phyloP scores from a whole-genome alignment of 1,140 invertebrate genomes.

The Druon quercuslanigerum region DNA sequence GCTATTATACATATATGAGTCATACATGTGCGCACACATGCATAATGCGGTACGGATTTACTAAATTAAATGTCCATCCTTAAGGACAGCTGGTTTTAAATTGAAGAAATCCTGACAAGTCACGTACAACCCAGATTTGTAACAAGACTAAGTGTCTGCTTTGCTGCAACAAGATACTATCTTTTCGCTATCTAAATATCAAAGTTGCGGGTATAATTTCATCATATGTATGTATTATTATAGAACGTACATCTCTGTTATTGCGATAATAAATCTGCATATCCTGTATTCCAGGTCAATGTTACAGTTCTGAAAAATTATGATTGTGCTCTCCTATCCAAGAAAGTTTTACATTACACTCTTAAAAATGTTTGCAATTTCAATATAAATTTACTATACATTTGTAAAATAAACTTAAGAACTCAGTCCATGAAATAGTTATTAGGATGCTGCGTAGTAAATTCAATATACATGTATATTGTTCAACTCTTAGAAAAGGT shows the following conservation, averaged over 20 bases:
- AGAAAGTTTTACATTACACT: too few species aligned
- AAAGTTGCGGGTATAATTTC: conserved; percentile 3
- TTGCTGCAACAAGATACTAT: not conserved
- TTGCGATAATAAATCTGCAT: not conserved
- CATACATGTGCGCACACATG: too few species aligned
- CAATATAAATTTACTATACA: too few species aligned
- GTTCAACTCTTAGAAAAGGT: too few species aligned
- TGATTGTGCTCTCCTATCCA: too few species aligned
- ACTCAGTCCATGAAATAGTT: too few species aligned
- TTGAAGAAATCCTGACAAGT: conserved; percentile 30
- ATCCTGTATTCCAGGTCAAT: not conserved
- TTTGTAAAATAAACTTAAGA: too few species aligned
- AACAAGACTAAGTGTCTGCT: conserved; percentile 2
- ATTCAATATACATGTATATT: too few species aligned
- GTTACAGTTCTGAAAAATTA: not conserved
- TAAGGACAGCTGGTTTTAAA: not conserved
- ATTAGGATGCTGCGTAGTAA: too few species aligned
- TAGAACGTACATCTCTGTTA: not conserved
- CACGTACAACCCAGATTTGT: conserved; percentile 25
- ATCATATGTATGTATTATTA: not conserved
- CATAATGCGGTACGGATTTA: not conserved
- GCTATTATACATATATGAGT: too few species aligned
- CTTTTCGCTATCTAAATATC: not conserved
- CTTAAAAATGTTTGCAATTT: too few species aligned
- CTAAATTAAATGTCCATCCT: not conserved